Conservation (phyloP, 2,888 invertebrate genomes). For the Callinectes sapidus region DNA sequence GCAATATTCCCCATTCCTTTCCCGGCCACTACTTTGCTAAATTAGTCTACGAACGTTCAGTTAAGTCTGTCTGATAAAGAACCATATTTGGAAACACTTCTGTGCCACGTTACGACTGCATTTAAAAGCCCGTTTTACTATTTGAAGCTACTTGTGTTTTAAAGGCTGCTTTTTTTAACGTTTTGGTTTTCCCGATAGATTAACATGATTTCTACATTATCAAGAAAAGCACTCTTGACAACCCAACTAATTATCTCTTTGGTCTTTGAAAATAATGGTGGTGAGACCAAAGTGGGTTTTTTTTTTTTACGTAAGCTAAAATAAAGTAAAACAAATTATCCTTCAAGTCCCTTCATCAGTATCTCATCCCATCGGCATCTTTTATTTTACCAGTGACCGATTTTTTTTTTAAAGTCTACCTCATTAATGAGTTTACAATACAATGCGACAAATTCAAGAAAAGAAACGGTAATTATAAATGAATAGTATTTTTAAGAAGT, state of each 20-base stretch:
- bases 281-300: not conserved
- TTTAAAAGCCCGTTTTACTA: no score
- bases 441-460: not conserved
- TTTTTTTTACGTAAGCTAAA: no score
- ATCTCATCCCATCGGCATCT: not conserved
- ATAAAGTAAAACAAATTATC: not conserved
- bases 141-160: no score
- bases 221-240: no score
- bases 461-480: not conserved
- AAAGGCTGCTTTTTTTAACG: no score
- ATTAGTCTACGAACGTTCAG: not conserved
- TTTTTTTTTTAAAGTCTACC: constrained; percentile 26
- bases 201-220: no score
- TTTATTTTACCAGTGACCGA: not conserved
- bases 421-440: not conserved
- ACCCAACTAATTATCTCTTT: no score
- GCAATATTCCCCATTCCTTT: not conserved
- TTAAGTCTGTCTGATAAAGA: not conserved
- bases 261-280: no score
- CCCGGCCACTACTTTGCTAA: not conserved
- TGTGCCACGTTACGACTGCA: no score
- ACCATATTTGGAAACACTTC: no score
- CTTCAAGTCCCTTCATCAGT: not conserved
- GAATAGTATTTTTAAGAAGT: not conserved
- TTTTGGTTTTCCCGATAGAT: no score